These are phyloP conservation scores for Malachius bipustulatus DNA, from an alignment of 2,888 invertebrate species.

Conservation along the genomic window DNA sequence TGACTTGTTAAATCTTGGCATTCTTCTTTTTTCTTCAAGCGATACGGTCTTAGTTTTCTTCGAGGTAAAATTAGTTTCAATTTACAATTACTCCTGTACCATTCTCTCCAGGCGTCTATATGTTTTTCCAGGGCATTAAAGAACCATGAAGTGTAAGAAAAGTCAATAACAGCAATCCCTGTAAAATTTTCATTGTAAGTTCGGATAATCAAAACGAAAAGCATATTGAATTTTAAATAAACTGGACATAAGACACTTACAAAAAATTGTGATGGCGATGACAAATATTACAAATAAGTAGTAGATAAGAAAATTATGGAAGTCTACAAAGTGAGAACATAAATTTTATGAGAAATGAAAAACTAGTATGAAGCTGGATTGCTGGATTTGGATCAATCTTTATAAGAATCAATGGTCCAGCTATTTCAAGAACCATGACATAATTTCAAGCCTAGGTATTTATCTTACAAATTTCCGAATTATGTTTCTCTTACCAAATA, in stretches of 20 bases:
- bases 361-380: too few relatives aligned
- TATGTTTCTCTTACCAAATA: conserved; percentile 33
- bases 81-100: conserved; percentile 32
- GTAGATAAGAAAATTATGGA: too few relatives aligned
- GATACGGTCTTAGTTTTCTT: conserved; percentile 23
- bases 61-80: conserved; percentile 32
- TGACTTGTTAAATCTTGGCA: too few relatives aligned
- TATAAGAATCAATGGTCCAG: too few relatives aligned
- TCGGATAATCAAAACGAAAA: conserved; percentile 1
- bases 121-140: conserved; percentile 33
- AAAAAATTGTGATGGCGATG: too few relatives aligned
- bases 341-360: too few relatives aligned
- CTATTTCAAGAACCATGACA: too few relatives aligned
- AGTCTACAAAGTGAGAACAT: too few relatives aligned
- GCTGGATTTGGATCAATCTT: too few relatives aligned
- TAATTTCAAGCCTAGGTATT: too few relatives aligned
- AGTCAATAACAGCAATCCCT: conserved; percentile 36
- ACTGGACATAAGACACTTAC: background rate
- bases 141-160: conserved; percentile 37
- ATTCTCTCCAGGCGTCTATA: conserved; percentile 33
- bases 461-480: too few relatives aligned
- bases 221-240: conserved; percentile 1
- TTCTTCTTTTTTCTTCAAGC: conserved; percentile 10
- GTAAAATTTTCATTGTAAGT: conserved; percentile 7
- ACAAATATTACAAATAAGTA: too few relatives aligned